phyloP scores from a whole-genome alignment of 2,113 vertebrate species.

The Microtus ochrogaster region DNA sequence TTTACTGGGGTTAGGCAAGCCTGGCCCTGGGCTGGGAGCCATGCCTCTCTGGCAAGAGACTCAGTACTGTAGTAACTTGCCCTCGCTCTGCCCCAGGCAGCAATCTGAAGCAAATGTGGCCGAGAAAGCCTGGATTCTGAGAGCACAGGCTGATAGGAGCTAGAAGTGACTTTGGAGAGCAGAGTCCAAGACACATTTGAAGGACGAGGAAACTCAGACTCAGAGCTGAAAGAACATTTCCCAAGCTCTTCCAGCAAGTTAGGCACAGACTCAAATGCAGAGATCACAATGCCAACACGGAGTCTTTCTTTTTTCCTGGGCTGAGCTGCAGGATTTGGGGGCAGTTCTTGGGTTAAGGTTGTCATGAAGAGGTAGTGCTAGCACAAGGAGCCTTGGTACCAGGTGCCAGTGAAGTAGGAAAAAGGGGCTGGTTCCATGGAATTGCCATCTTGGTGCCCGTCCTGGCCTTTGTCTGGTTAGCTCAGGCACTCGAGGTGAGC shows the following conservation, averaged over 20 bases:
- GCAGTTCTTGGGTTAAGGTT: background rate
- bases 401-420: background rate
- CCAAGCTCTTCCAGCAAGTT: background rate
- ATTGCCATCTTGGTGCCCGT: background rate
- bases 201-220: conserved; percentile 40
- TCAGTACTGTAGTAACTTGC: conserved; percentile 82
- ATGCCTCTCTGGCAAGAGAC: conserved; percentile 72
- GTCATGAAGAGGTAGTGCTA: background rate
- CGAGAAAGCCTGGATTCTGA: conserved; percentile 36
- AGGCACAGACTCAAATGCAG: background rate
- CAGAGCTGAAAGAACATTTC: background rate
- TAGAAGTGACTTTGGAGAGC: background rate
- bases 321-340: background rate
- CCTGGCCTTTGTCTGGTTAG: background rate
- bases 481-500: background rate
- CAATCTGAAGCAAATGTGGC: background rate
- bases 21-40: conserved; percentile 49
- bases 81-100: conserved; percentile 46
- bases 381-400: background rate
- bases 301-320: background rate
- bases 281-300: background rate
- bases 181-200: background rate
- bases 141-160: conserved; percentile 13
- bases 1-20: conserved; percentile 71
- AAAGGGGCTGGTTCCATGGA: background rate